These are phyloP conservation scores for Plectrocnemia conspersa DNA, from an alignment of 1,140 invertebrate genomes.

Conservation along the genomic window DNA sequence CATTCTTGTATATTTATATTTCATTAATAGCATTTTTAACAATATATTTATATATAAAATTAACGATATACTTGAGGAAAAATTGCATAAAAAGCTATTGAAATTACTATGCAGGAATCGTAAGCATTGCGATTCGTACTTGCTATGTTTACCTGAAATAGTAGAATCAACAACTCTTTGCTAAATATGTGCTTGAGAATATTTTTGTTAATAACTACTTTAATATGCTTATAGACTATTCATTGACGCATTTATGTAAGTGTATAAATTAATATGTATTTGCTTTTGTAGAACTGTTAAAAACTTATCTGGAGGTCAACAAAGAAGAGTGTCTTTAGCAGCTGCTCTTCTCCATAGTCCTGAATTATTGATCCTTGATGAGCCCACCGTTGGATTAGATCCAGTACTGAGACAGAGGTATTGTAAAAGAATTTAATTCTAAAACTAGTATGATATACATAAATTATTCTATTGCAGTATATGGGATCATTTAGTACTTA, in stretches of 20 bases:
- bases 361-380: conserved; percentile 86
- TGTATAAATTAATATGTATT: too few species aligned
- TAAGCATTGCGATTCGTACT: too few species aligned
- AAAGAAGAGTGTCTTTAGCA: conserved; percentile 81
- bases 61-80: too few species aligned
- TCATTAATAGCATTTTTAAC: too few species aligned
- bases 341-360: conserved; percentile 84
- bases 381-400: conserved; percentile 93
- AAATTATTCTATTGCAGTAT: conserved; percentile 59
- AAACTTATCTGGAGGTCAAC: conserved; percentile 86
- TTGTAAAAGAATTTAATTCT: conserved; percentile 3
- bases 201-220: too few species aligned
- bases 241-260: too few species aligned
- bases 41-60: too few species aligned
- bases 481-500: conserved; percentile 89
- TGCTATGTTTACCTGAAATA: too few species aligned
- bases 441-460: neutral
- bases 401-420: conserved; percentile 84
- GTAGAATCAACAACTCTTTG: neutral
- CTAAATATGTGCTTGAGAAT: neutral
- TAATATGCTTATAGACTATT: too few species aligned
- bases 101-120: too few species aligned
- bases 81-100: too few species aligned
- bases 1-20: too few species aligned
- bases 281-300: conserved; percentile 57